Evolutionary conservation across 2,888 invertebrate species (phyloP), one percentile per base, ranked within the genome.

Genomic region (Aphelenchoides bicaudatus): DNA sequence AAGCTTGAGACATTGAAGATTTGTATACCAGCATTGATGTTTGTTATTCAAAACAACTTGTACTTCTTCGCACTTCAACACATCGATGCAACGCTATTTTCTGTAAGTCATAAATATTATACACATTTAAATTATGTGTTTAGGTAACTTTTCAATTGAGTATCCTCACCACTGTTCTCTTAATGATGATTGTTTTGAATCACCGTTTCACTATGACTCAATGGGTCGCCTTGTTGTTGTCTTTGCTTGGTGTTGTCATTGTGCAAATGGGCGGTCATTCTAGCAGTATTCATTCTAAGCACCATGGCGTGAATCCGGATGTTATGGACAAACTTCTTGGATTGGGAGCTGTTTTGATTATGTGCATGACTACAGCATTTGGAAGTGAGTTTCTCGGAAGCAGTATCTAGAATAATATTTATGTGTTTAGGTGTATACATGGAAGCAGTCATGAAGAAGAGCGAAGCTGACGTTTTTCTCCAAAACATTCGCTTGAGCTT

Each of bases 161-260:
- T 82, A 88, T 96, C 70, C 83, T 94, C n/a, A 94, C 94, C 16
- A 94, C 94, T 5, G 94, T 94, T 16, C 85, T 94, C 80, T 91
- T 94, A 78, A 89, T 92, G 28, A 90, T 94, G 8, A 78, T 88
- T 10, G 89, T 94, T 67, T 82, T 94, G 54, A 85, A 87, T 59
- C 86, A 86, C 68, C 85, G 86, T 64, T 82, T 94, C 2, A 83
- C 86, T 5, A 82, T 82, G 55, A 86, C 87, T 65, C 93, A 94
- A 78, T 96, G 94, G 93, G 81, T 86, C 30, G 89, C 93, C 0
- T 82, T 94, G 38, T 80, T 88, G 1, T 80, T 91, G 5, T 83
- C 94, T 16, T 86, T 92, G 2, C 72, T 84, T 28, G 94, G 83
- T 5, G 74, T 73, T 1, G 62, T 67, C 19, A 29, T 66, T 6